Evolutionary conservation across 1,140 invertebrate genomes (phyloP), one percentile per base, ranked within the genome.

Genomic region (Vollenhovia emeryi): DNA sequence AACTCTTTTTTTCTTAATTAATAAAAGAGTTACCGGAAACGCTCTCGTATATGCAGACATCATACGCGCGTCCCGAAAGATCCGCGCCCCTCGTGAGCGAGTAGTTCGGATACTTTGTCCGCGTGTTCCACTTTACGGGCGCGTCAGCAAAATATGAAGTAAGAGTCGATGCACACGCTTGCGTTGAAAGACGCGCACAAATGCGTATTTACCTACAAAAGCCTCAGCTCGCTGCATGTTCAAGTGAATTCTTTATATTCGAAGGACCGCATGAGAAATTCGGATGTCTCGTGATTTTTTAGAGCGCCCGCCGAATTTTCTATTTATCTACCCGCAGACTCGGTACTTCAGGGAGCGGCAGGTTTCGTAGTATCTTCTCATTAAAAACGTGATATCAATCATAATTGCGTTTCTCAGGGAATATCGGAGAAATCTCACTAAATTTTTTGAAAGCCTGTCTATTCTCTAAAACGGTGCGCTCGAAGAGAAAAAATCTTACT

Each of bases 51-150:
- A 24, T 55, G n/a, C 30, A 50, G 9, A 43, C 21, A 27, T 0
- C 15, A n/a, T 21, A 15, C 8, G 15, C 15, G 48, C 21, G 24
- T 74, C 4, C n/a, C 5, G 13, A 40, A 57, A 57, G 21, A 74
- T 74, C 55, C 40, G 30, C 33, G 45, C 36, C 33, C 33, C 50
- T 57, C 8, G 2, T 33, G 33, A 36, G 71, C 71, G 15, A 74
- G 71, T 18, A 40, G 71, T 74, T 57, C 15, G 50, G 50, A 74
- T 57, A 57, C 33, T 74, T 74, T 33, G 50, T 74, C 33, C 71
- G 71, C 21, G 50, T 74, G 50, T 55, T 74, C 30, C 33, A 74
- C 21, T 55, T 74, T 57, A 55, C 11, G 13, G 30, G 8, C 13
- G 50, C n/a, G 21, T 74, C 71, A 40, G 33, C 50, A 24, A 36